phyloP scores from a whole-genome alignment of 1,140 invertebrate species.

The Phymastichus coffea region DNA sequence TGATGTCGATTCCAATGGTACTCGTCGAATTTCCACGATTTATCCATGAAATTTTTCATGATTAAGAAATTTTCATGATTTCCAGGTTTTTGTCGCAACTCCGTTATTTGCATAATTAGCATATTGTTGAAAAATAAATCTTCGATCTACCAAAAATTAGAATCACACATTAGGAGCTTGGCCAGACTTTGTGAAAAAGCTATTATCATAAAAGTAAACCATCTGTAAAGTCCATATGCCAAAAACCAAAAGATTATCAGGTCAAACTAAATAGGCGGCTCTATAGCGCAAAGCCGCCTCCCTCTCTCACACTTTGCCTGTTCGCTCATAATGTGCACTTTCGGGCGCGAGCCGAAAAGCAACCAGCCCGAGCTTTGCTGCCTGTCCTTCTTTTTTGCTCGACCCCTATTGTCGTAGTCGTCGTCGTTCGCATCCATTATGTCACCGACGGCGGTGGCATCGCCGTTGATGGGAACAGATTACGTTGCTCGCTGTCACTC shows the following conservation, averaged over 20 bases:
- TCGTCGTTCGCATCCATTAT: conserved; percentile 10
- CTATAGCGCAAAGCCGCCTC: neutral
- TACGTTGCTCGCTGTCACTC: conserved; percentile 11
- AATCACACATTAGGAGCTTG: no score
- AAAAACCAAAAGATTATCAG: conserved; percentile 1
- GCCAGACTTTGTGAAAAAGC: no score
- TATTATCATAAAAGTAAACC: neutral
- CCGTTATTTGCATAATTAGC: no score
- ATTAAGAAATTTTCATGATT: no score
- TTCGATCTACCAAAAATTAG: no score
- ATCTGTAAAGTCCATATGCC: neutral
- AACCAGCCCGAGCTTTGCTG: neutral
- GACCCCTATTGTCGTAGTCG: neutral
- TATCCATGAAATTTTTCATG: no score
- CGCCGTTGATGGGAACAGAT: conserved; percentile 20
- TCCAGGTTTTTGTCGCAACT: no score
- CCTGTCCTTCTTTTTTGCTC: neutral
- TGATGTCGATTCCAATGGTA: no score
- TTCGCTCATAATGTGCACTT: neutral
- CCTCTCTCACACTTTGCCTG: neutral
- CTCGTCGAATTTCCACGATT: no score
- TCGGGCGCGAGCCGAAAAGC: neutral
- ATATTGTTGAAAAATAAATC: no score
- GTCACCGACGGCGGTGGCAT: neutral
- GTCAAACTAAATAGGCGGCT: no score